phyloP scores from a whole-genome alignment of 2,888 invertebrate species.

The Coelogynopora nodosa region DNA sequence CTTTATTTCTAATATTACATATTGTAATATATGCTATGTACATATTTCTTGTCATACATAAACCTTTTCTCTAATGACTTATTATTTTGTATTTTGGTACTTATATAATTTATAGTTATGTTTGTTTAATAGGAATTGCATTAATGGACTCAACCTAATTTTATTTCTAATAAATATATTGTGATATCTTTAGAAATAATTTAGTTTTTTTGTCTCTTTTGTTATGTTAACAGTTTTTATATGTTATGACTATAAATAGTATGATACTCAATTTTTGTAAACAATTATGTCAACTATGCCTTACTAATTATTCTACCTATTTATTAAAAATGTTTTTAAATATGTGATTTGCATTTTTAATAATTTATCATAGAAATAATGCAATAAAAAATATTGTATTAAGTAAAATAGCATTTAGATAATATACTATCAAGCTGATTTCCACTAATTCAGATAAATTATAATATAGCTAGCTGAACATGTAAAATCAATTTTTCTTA shows the following conservation, averaged over 20 bases:
- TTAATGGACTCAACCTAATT: no score
- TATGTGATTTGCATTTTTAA: neutral
- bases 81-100: no score
- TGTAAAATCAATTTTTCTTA: neutral
- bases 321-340: neutral
- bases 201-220: neutral
- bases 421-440: neutral
- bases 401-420: neutral
- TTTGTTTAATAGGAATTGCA: no score
- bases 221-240: neutral
- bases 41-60: no score
- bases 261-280: neutral
- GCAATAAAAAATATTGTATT: neutral
- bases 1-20: no score
- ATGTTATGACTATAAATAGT: neutral
- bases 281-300: neutral
- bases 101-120: no score
- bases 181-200: no score
- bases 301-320: neutral
- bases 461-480: neutral
- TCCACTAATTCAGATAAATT: neutral
- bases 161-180: no score
- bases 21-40: no score
- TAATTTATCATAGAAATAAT: neutral
- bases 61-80: no score